Base-by-base conservation (phyloP, 2,888 invertebrate genomes). In the Camptogramma bilineatum region DNA sequence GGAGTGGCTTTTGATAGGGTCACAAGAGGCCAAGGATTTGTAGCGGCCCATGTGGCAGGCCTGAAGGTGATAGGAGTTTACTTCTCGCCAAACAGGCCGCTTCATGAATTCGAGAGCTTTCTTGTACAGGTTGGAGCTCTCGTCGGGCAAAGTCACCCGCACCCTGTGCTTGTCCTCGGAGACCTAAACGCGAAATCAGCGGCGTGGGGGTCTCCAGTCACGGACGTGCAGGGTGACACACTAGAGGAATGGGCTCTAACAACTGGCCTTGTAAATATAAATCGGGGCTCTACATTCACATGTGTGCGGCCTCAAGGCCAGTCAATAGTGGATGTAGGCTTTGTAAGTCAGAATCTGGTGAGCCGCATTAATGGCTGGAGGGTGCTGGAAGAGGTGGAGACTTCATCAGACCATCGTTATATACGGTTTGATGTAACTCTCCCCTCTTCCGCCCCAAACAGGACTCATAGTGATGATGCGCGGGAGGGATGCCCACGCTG, bases 261-360 rank as follows among this genome's bases (percentile, higher is more conserved):
- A 0, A n/a, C 21, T 0, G 72, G 69, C 0, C 64, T 76, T 0
- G 3, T 48, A 0, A 10, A 71, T 0, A 7, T 67, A 0, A 74
- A 74, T 44, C 51, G 47, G 9, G 74, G 73, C 0, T 58, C 64
- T 1, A 56, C 57, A 0, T 24, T 58, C 46, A 74, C 74, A 0
- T 76, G 71, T n/a, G 71, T 75, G 18, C 68, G 72, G 5, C 59
- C 47, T 8, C 50, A 63, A 17, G 73, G 76, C 0, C 70, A 64
- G 0, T 75, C 74, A 0, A 51, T 69, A 2, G 58, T 71, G 31
- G 31, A 31, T 7, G 31, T 31, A 1, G 7, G 8, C 31, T 31
- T 31, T 31, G 31, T 1, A 7, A 31, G 31, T 9, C 31, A 2
- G 8, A 31, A 1, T 31, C 9, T 31, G 4, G 31, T 31, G 31